These are phyloP conservation scores for Kuschelorhynchus macadamiae DNA, from an alignment of 2,888 invertebrate genomes.

Conservation along the genomic window DNA sequence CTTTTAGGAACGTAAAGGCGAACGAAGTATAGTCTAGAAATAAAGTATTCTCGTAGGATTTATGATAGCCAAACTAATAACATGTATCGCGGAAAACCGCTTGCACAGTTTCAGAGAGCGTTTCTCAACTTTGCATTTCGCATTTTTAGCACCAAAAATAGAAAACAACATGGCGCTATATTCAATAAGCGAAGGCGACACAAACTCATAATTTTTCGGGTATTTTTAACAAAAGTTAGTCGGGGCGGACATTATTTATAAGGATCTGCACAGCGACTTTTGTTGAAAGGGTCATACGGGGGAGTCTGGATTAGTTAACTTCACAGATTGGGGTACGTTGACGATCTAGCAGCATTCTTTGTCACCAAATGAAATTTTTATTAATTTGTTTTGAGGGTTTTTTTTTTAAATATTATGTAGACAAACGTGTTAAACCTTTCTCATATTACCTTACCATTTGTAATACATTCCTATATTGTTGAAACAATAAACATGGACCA, in stretches of 20 bases:
- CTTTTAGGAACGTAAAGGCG: no score
- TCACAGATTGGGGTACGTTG: no score
- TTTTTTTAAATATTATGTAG: no score
- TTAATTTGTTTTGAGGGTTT: no score
- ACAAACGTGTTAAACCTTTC: no score
- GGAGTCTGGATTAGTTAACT: not conserved
- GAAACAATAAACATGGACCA: no score
- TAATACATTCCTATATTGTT: no score
- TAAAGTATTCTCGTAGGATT: not conserved
- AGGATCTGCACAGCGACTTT: not conserved
- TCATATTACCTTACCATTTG: no score
- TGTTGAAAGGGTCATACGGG: not conserved
- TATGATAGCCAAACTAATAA: not conserved
- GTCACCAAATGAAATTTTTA: not conserved
- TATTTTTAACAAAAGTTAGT: slow-evolving; percentile 37
- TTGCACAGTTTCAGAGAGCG: slow-evolving; percentile 22
- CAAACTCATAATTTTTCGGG: slow-evolving; percentile 35
- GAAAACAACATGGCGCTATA: slow-evolving; percentile 28
- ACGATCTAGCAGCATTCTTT: no score
- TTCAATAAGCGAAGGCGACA: slow-evolving; percentile 26
- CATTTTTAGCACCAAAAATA: slow-evolving; percentile 27
- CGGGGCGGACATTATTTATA: not conserved
- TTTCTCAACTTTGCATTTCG: slow-evolving; percentile 15
- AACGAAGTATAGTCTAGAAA: no score
- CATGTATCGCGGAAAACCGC: slow-evolving; percentile 14